Percentiles rank a stretch among this genome's conserved stretches.
Evolutionary conservation across 2,888 invertebrate genomes (phyloP).

Genomic region (Ernsta delagoae): DNA sequence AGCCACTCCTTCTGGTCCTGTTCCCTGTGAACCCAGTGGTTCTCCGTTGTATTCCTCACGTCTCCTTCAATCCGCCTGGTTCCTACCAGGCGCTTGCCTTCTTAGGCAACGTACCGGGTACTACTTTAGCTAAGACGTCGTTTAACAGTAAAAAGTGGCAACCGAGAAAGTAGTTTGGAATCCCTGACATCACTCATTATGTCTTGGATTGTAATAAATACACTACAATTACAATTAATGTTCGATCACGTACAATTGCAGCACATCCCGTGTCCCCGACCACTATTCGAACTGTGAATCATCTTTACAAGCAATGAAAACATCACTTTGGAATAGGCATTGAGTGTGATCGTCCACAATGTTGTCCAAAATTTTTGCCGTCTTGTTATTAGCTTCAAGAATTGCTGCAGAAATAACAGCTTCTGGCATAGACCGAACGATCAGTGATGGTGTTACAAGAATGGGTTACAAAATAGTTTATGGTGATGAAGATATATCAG

Average conservation of each 20-base stretch:
- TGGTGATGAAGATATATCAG: slow-evolving; percentile 65
- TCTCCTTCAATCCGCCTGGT: too few species aligned
- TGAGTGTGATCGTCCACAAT: slow-evolving; percentile 46
- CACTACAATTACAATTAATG: slow-evolving; percentile 59
- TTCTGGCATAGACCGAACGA: slow-evolving; percentile 55
- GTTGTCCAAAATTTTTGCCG: slow-evolving; percentile 48
- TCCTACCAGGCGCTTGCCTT: too few species aligned
- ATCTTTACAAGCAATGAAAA: background rate
- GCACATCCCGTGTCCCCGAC: slow-evolving; percentile 45
- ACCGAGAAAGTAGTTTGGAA: slow-evolving; percentile 41
- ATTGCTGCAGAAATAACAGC: slow-evolving; percentile 49
- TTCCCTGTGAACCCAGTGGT: too few species aligned
- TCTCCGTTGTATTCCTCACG: too few species aligned
- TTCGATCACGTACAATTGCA: slow-evolving; percentile 61
- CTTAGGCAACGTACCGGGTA: too few species aligned
- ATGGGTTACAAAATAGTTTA: slow-evolving; percentile 62
- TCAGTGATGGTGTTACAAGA: slow-evolving; percentile 61
- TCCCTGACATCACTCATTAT: slow-evolving; percentile 57
- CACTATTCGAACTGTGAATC: slow-evolving; percentile 27
- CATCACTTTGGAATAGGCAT: slow-evolving; percentile 21
- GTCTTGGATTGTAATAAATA: slow-evolving; percentile 50
- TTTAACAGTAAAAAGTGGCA: too few species aligned
- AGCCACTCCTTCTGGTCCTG: too few species aligned
- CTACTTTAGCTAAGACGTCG: too few species aligned
- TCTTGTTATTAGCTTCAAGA: slow-evolving; percentile 43